phyloP scores from a whole-genome alignment of 2,113 vertebrate species.

The Tonatia bakeri region DNA sequence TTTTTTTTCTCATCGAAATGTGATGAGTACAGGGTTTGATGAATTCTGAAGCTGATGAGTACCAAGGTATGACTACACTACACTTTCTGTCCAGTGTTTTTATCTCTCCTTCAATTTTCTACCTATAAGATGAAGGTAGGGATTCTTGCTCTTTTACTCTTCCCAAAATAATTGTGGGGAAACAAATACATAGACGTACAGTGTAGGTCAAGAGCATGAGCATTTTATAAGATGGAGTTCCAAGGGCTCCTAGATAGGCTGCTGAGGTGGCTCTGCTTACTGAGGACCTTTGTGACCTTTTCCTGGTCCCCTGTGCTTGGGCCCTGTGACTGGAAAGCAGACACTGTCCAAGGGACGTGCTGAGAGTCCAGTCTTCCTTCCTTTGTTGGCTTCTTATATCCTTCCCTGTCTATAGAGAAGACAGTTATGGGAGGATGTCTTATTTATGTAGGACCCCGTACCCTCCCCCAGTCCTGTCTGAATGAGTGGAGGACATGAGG shows the following conservation, averaged over 20 bases:
- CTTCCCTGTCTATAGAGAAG: slow-evolving; percentile 34
- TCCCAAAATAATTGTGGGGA: not conserved
- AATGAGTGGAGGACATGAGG: slow-evolving; percentile 1
- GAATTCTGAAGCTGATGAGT: too few relatives aligned
- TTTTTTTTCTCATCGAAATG: too few relatives aligned
- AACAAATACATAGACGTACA: not conserved
- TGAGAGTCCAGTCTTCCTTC: not conserved
- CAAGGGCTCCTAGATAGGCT: not conserved
- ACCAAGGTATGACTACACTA: not conserved
- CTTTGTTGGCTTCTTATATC: not conserved
- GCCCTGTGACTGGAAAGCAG: not conserved
- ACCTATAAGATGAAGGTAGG: slow-evolving; percentile 16
- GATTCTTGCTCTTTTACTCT: slow-evolving; percentile 41
- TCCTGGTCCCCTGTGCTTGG: not conserved
- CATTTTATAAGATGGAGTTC: not conserved
- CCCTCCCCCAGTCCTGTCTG: not conserved
- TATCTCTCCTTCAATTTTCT: not conserved
- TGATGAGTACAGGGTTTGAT: too few relatives aligned
- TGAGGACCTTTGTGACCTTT: not conserved
- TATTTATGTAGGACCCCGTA: not conserved
- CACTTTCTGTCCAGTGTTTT: not conserved
- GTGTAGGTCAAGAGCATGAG: not conserved
- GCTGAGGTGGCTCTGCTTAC: not conserved
- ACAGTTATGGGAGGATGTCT: not conserved
- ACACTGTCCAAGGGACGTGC: not conserved